Conservation (phyloP, 2,888 invertebrate species). For the Apotomis capreana region DNA sequence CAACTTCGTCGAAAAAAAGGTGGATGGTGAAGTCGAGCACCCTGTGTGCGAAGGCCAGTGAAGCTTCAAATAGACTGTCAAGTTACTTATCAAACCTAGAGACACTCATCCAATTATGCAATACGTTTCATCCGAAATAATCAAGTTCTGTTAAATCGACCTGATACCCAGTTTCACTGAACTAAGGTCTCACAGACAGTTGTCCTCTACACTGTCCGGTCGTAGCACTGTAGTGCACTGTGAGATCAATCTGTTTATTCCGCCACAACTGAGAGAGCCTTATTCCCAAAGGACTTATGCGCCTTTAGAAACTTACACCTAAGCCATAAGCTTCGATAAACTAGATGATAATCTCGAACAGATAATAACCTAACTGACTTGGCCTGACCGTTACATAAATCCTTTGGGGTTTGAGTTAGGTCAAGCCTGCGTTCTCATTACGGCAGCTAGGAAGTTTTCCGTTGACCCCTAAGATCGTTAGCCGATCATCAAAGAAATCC, state of each 20-base stretch:
- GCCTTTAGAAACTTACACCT: not conserved
- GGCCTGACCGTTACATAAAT: not conserved
- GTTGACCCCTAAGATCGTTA: slow-evolving; percentile 11
- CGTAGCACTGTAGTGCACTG: not conserved
- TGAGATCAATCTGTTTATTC: not conserved
- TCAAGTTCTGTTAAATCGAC: too few species aligned
- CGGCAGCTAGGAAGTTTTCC: not conserved
- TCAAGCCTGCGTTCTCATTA: slow-evolving; percentile 9
- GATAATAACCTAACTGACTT: not conserved
- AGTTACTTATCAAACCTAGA: too few species aligned
- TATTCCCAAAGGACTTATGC: not conserved
- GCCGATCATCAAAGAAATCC: not conserved
- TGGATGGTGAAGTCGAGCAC: too few species aligned
- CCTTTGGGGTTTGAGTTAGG: not conserved
- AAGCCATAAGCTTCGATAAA: not conserved
- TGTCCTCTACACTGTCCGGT: too few species aligned
- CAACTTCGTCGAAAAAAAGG: too few species aligned
- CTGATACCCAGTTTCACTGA: too few species aligned
- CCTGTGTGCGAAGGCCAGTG: too few species aligned
- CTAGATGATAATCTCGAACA: not conserved
- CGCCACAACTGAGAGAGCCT: not conserved
- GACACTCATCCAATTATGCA: too few species aligned
- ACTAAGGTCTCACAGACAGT: too few species aligned
- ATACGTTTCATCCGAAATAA: too few species aligned
- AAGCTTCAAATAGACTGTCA: too few species aligned